A percentile compares a stretch with the other conserved stretches of the same genome.
Conservation (phyloP, 1,140 invertebrate genomes). For the Drosophila triauraria region DNA sequence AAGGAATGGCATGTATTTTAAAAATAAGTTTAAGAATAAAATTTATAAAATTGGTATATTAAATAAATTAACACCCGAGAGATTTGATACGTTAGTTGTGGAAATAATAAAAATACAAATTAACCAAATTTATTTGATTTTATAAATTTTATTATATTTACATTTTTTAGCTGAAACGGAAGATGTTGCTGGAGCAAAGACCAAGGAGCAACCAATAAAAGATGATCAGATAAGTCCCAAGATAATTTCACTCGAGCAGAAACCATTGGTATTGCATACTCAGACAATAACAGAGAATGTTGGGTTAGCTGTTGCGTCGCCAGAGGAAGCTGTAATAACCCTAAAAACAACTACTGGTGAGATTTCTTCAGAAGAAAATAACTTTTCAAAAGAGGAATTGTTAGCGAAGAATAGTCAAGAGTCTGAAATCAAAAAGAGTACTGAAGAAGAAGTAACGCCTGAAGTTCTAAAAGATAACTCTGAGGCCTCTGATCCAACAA, state of each 20-base stretch:
- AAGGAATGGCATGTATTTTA: too few relatives aligned
- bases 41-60: too few relatives aligned
- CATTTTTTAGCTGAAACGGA: background rate
- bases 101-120: too few relatives aligned
- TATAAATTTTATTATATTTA: too few relatives aligned
- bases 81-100: too few relatives aligned
- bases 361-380: background rate
- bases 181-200: background rate
- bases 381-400: background rate
- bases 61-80: too few relatives aligned
- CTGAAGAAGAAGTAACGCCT: background rate
- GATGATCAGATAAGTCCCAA: background rate
- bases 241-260: background rate
- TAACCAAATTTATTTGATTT: too few relatives aligned
- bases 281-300: background rate
- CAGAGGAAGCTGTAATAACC: background rate
- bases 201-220: background rate
- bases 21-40: too few relatives aligned
- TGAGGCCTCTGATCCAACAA: background rate
- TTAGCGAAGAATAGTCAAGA: background rate
- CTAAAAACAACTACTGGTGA: background rate
- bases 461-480: background rate
- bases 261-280: background rate
- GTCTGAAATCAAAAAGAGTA: conserved; percentile 1
- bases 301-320: background rate